phyloP scores from a whole-genome alignment of 2,113 vertebrate species.

The Pangasianodon hypophthalmus region DNA sequence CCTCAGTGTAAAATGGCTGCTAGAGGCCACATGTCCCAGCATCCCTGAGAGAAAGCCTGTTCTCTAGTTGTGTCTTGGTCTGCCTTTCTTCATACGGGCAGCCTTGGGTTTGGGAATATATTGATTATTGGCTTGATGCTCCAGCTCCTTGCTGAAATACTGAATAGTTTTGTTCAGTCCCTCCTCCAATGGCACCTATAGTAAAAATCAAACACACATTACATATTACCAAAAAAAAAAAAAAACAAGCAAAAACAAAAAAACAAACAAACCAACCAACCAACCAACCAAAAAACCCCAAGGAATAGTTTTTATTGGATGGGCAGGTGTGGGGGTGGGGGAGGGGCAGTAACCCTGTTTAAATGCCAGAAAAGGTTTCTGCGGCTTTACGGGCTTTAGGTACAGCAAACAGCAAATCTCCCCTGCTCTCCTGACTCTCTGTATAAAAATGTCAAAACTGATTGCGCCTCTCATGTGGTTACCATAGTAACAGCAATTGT shows the following conservation, averaged over 20 bases:
- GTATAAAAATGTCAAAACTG: neutral
- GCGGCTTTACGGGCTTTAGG: neutral
- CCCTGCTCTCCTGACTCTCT: neutral
- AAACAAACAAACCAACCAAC: no score
- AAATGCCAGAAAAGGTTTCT: neutral
- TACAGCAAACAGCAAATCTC: neutral
- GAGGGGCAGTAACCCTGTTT: neutral
- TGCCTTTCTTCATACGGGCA: slow-evolving; percentile 93
- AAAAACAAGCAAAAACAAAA: no score
- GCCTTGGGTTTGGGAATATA: slow-evolving; percentile 99
- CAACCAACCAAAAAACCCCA: neutral
- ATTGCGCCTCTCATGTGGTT: neutral
- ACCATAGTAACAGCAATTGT: neutral
- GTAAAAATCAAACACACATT: slow-evolving; percentile 26
- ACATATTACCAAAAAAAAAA: neutral
- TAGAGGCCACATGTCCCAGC: slow-evolving; percentile 41
- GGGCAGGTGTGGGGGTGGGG: neutral
- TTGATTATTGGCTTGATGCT: slow-evolving; percentile 97
- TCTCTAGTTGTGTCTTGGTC: slow-evolving; percentile 84
- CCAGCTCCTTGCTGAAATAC: slow-evolving; percentile 95
- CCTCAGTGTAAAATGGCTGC: slow-evolving; percentile 36
- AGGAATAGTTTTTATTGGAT: neutral
- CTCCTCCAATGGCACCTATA: slow-evolving; percentile 94
- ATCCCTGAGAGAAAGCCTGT: slow-evolving; percentile 56
- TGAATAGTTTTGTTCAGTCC: slow-evolving; percentile 98